Evolutionary conservation across 2,113 vertebrate species (phyloP), one percentile per base, ranked within the genome.

Genomic region (Gulo gulo): DNA sequence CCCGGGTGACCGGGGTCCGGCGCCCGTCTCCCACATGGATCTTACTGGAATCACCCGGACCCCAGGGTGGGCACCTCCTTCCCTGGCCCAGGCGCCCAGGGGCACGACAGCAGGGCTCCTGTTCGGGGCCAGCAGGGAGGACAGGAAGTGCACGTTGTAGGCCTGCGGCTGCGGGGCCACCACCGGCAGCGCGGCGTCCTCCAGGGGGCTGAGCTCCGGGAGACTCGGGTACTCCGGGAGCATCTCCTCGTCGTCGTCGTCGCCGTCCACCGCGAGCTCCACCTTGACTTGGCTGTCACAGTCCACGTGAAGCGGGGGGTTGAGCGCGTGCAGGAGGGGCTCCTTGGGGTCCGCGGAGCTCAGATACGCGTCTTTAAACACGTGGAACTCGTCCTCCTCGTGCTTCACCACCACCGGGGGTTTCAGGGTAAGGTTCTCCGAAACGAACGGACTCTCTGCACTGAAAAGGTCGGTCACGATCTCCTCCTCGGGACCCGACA

Each of bases 21-120:
- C 0, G 36, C 45, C 81, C 1, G 2, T 2, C 21, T 5, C 29
- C 14, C 59, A 3, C 55, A 2, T 0, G 71, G 65, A 4, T 94
- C 98, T 98, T 98, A 98, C 98, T 55, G 98, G 97, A 79, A 97
- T 95, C 73, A 94, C 73, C 50, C 96, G 96, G 96, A 98, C 92
- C 14, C 98, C 98, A 24, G 95, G 34, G 88, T 61, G 86, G 59
- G 82, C 36, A 52, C 86, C 0, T 95, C 42, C 97, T 82, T 98
- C 97, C 87, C 76, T 7, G 82, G 88, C 84, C 69, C 95, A 97
- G 90, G 98, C 0, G 20, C 92, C 87, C 81, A 95, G 94, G 26
- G 97, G 15, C 3, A 16, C 14, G 59, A 97, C 52, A 29, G 93
- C 36, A 0, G 94, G 55, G 18, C 93, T 97, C 80, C 96, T 42